These are phyloP conservation scores for Muraenolepis orangiensis DNA, from an alignment of 2,797 vertebrate genomes.

Conservation along the genomic window DNA sequence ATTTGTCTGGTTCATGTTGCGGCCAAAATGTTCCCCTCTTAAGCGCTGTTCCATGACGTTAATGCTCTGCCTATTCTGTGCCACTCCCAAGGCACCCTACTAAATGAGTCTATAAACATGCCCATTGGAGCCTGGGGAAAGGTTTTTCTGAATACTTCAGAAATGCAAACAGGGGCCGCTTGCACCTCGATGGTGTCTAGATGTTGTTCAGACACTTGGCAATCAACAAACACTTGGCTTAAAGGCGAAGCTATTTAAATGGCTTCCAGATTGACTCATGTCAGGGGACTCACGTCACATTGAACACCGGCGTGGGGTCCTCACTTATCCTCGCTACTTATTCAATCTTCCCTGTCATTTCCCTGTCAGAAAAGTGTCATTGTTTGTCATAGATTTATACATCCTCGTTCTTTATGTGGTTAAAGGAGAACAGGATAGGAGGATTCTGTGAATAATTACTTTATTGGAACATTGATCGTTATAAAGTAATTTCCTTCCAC, in stretches of 20 bases:
- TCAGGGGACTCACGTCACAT: not conserved
- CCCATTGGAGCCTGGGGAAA: not conserved
- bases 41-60: not conserved
- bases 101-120: not conserved
- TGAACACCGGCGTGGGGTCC: not conserved
- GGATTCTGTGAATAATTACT: constrained; percentile 22
- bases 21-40: not conserved
- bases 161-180: not conserved
- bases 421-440: not conserved
- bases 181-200: not conserved
- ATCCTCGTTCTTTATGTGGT: not conserved
- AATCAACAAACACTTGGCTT: not conserved
- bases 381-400: constrained; percentile 8
- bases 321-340: constrained; percentile 9
- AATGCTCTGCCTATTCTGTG: too few species aligned
- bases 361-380: constrained; percentile 18
- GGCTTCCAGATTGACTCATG: not conserved
- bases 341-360: constrained; percentile 23
- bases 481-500: constrained; percentile 14
- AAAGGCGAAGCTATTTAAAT: not conserved
- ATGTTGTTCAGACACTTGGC: not conserved
- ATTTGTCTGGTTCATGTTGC: not conserved
- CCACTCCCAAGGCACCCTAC: not conserved
- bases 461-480: not conserved
- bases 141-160: not conserved